Percentiles rank a stretch among this genome's conserved stretches.
Evolutionary conservation across 2,888 invertebrate species (phyloP).

Genomic region (Trachelus tabidus): DNA sequence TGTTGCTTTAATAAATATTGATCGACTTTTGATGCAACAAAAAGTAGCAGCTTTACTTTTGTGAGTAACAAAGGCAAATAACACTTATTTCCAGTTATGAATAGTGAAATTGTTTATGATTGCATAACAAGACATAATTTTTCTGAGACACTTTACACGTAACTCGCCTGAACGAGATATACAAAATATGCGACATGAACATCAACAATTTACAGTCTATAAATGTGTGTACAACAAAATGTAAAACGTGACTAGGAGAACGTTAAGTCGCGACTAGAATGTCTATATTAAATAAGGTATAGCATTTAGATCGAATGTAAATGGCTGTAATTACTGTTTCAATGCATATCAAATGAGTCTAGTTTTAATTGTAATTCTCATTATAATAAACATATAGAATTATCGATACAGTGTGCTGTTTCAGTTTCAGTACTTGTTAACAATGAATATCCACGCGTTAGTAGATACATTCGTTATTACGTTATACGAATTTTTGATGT

Average conservation of each 20-base stretch:
- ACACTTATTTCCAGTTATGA: background rate
- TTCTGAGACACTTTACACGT: background rate
- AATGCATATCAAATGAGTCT: background rate
- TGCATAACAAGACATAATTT: background rate
- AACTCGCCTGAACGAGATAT: background rate
- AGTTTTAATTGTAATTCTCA: background rate
- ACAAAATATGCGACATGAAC: background rate
- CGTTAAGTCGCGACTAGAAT: conserved; percentile 62
- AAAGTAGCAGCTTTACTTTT: background rate
- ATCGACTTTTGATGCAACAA: background rate
- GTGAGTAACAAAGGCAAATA: background rate
- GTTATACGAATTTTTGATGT: background rate
- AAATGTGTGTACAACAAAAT: conserved; percentile 49
- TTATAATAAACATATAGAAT: background rate
- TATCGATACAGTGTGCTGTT: background rate
- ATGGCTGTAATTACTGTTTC: background rate
- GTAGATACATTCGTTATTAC: background rate
- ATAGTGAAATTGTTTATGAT: background rate
- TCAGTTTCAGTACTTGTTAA: background rate
- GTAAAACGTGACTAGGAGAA: conserved; percentile 59
- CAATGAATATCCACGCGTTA: background rate
- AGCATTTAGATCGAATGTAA: background rate
- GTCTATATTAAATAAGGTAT: conserved; percentile 27
- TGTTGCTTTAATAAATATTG: background rate
- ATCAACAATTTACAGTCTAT: conserved; percentile 28